Conservation (phyloP, 2,113 vertebrate genomes). For the Microtus montanus region DNA sequence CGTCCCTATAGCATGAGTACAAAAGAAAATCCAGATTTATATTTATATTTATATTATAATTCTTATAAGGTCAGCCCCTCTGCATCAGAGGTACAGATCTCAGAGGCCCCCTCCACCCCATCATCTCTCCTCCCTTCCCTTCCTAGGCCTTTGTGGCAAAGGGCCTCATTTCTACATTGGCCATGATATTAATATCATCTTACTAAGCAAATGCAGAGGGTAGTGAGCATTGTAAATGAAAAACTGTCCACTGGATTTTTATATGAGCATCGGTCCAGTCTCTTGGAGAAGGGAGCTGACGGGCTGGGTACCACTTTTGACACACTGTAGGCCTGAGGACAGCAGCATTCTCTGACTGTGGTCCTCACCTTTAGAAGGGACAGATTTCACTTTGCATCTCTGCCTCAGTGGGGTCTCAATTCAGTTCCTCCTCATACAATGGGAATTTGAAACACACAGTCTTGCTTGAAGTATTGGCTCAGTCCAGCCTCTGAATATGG, state of each 20-base stretch:
- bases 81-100: background rate
- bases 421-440: constrained; percentile 37
- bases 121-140: no score
- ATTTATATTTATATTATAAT: background rate
- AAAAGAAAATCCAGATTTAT: background rate
- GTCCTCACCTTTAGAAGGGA: background rate
- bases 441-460: constrained; percentile 52
- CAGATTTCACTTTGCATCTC: background rate
- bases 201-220: background rate
- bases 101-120: background rate
- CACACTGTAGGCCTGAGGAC: background rate
- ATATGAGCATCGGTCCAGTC: background rate
- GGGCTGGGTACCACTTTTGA: background rate
- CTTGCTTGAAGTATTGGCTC: background rate
- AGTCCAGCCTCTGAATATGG: background rate
- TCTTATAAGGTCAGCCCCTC: background rate
- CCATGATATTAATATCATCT: background rate
- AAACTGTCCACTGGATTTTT: background rate
- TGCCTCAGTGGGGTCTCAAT: background rate
- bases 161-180: background rate
- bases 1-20: background rate
- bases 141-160: background rate
- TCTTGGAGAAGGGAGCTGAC: accelerated
- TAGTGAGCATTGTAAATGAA: background rate
- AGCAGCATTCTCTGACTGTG: accelerated